These are phyloP conservation scores for Eurytoma adleriae DNA, from an alignment of 2,888 invertebrate genomes.

Conservation along the genomic window DNA sequence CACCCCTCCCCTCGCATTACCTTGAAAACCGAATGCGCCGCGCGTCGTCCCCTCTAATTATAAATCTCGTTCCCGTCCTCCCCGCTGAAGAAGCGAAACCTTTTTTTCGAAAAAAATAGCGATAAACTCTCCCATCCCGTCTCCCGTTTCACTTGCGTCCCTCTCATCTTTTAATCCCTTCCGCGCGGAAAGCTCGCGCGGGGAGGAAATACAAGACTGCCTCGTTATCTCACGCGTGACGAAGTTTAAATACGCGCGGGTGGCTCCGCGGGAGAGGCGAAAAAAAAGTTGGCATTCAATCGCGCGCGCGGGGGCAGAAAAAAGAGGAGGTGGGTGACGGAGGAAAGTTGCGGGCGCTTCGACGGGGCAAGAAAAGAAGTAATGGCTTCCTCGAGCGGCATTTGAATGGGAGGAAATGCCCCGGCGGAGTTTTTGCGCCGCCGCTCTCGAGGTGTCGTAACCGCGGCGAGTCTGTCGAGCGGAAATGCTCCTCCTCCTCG, in stretches of 20 bases:
- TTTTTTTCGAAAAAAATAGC: too few species aligned
- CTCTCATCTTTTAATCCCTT: too few species aligned
- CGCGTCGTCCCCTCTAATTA: slow-evolving; percentile 1
- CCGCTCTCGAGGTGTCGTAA: slow-evolving; percentile 27
- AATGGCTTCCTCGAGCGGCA: slow-evolving; percentile 19
- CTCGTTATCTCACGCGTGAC: too few species aligned
- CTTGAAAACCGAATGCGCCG: slow-evolving; percentile 21
- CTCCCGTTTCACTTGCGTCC: too few species aligned
- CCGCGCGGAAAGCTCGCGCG: too few species aligned
- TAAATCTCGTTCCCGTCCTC: too few species aligned
- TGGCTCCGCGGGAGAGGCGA: too few species aligned
- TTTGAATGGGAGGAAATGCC: slow-evolving; percentile 31
- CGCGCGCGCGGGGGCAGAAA: background rate
- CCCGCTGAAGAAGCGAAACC: too few species aligned
- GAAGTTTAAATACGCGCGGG: too few species aligned
- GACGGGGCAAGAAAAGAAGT: slow-evolving; percentile 19
- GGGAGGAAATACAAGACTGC: too few species aligned
- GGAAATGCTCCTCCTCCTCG: background rate
- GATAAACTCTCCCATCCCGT: too few species aligned
- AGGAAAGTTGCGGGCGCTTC: background rate
- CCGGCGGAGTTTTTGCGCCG: background rate
- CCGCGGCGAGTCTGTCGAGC: slow-evolving; percentile 7
- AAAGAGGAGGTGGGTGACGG: background rate
- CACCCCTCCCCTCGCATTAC: slow-evolving; percentile 17
- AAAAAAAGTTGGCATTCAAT: too few species aligned